Percentiles rank a stretch among this genome's conserved stretches.
Evolutionary conservation across 2,797 vertebrate genomes (phyloP).

Genomic region (Takifugu rubripes): DNA sequence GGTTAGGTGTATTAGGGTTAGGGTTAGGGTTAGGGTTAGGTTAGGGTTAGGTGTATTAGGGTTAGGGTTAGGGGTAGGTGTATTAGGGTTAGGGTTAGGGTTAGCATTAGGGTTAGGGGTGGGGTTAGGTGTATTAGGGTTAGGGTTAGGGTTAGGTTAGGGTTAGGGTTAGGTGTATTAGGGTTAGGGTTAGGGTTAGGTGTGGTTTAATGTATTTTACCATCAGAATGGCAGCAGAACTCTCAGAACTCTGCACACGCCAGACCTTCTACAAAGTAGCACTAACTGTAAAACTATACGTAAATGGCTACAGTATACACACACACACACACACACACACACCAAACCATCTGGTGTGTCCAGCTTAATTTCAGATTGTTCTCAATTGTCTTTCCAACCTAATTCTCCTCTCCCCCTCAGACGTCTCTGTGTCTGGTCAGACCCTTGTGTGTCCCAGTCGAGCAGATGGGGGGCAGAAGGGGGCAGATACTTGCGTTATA

Average conservation of each 20-base stretch:
- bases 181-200: neutral
- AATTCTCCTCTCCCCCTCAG: conserved; percentile 64
- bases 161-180: too few species aligned
- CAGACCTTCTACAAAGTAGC: conserved; percentile 53
- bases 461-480: conserved; percentile 62
- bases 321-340: conserved; percentile 29
- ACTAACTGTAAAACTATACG: conserved; percentile 35
- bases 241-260: conserved; percentile 31
- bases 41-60: too few species aligned
- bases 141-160: too few species aligned
- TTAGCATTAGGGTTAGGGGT: too few species aligned
- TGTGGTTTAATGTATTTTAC: conserved; percentile 16
- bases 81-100: too few species aligned
- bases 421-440: conserved; percentile 43
- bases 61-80: too few species aligned
- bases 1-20: too few species aligned
- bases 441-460: conserved; percentile 22
- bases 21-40: too few species aligned
- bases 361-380: conserved; percentile 70
- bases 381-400: conserved; percentile 63
- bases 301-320: conserved; percentile 38
- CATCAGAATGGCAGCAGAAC: conserved; percentile 28
- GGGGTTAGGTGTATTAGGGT: too few species aligned
- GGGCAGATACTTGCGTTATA: conserved; percentile 48
- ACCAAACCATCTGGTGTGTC: conserved; percentile 68